phyloP scores from a whole-genome alignment of 2,797 vertebrate species.

The Loriculus beryllinus region DNA sequence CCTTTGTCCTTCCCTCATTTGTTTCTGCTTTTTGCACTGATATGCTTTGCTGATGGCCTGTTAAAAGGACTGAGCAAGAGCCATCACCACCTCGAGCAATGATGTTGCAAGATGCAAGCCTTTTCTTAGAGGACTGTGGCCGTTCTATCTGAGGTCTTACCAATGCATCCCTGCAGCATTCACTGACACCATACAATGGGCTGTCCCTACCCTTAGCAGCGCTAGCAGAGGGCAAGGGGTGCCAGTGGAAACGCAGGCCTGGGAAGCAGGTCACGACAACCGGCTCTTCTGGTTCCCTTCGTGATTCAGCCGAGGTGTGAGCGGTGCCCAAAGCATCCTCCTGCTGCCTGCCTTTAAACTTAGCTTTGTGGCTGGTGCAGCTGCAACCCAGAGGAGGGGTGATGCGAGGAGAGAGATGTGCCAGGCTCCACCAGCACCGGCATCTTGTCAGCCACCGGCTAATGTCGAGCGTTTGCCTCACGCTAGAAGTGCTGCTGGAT shows the following conservation, averaged over 20 bases:
- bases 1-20: slow-evolving; percentile 1
- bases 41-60: background rate
- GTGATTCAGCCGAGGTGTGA: slow-evolving; percentile 59
- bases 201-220: background rate
- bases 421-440: background rate
- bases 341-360: background rate
- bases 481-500: background rate
- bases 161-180: background rate
- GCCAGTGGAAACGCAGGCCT: background rate
- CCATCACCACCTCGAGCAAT: background rate
- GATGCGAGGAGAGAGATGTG: background rate
- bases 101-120: background rate
- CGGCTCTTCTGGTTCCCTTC: slow-evolving; percentile 34
- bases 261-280: slow-evolving; percentile 60
- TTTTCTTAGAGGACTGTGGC: background rate
- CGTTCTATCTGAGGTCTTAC: background rate
- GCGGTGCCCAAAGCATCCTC: background rate
- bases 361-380: background rate
- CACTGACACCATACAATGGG: background rate
- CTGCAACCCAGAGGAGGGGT: background rate
- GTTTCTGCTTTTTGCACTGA: background rate
- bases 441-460: background rate
- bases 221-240: background rate
- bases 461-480: rapidly evolving
- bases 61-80: background rate